Base-by-base conservation (phyloP, 1,140 invertebrate genomes). In the Spodoptera frugiperda region DNA sequence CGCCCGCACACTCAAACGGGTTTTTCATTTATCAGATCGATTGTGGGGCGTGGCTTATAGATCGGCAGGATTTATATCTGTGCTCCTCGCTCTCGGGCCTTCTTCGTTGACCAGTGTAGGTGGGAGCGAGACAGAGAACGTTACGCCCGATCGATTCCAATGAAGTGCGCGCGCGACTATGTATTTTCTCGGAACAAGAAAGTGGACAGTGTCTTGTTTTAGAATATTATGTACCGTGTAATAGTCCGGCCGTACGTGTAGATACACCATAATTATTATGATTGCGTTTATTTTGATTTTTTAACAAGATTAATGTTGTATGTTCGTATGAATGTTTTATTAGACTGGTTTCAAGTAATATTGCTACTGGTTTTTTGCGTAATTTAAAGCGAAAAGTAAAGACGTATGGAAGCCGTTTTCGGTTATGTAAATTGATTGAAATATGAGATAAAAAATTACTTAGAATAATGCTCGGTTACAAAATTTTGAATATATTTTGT, bases 11-110 rank as follows among this genome's bases (percentile, higher is more conserved):
- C 19, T 44, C 65, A 86, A 86, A 82, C 86, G 78, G 81, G 85
- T 86, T 82, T 86, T 82, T 83, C 83, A 84, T 85, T 75, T 91
- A 91, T 91, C 90, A 84, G 89, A 89, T 91, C 89, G 83, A 91
- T 92, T 79, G 68, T 73, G 78, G 84, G 91, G 91, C 89, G 91
- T 85, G 89, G 88, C 82, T 59, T 75, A 80, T 78, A 79, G 78
- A 59, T 68, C 63, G 44, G 67, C 78, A 57, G 49, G 46, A 61
- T 57, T 73, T 85, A 79, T 78, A 78, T 33, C 84, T 65, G 61
- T 90, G 83, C 79, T 84, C 17, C 61, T 90, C 85, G 21, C 70
- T 49, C 82, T 46, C 14, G 65, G 51, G 51, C 25, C 11, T 30
- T 54, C 21, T 14, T 17, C 44, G 15, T 59, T 55, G 33, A 48